Evolutionary conservation across 2,888 invertebrate species (phyloP), one percentile per base, ranked within the genome.

Genomic region (Latrodectus hesperus): DNA sequence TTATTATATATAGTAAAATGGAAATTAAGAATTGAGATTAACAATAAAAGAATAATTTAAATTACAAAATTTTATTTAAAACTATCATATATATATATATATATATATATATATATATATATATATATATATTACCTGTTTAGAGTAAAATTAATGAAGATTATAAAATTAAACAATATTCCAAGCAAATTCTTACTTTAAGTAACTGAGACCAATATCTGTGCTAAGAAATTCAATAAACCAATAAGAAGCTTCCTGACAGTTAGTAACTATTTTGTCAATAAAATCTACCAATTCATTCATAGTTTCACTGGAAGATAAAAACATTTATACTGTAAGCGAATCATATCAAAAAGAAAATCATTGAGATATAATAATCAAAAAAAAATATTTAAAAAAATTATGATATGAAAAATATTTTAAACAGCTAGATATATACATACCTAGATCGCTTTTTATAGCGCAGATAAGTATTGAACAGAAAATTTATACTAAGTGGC

Each of bases 401-500:
- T 60, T 16, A 60, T 60, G 1, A n/a, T n/a, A 60, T 60, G 3
- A 6, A 11, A 55, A 14, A 55, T 55, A 14, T 55, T 55, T 38
- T 6, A 38, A 38, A 38, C 6, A 38, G 1, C 4, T 65, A 14
- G 9, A n/a, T 76, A 26, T 22, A 53, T 51, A 70, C 64, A 53
- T 76, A 88, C 85, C 82, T 88, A 14, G 65, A 81, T 67, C 77
- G 68, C 12, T 84, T 84, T 88, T 92, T 92, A 26, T 92, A 92
- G 64, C 93, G 91, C 73, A 93, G 91, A 90, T 93, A 93, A 16
- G 93, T 93, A 90, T 93, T 93, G 89, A 93, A 91, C 12, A 93
- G 90, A 89, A 93, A 93, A 84, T 92, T 91, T 65, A 92, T 89
- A 10, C 92, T 91, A 60, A 93, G 90, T 84, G 92, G 91, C 55